These are phyloP conservation scores for Protula sp. DNA, from an alignment of 2,888 invertebrate genomes.

Conservation along the genomic window DNA sequence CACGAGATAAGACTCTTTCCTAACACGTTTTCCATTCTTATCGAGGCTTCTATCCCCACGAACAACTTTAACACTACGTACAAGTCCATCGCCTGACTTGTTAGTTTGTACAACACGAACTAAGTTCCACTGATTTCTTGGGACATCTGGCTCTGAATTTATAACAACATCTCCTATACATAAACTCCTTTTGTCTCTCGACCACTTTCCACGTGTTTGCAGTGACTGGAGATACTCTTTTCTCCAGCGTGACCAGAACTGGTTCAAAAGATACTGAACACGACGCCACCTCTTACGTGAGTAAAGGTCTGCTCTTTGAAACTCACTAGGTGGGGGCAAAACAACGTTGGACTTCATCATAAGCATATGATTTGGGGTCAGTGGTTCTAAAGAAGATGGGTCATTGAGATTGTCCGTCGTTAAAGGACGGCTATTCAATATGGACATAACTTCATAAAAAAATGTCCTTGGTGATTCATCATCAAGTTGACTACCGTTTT, in stretches of 20 bases:
- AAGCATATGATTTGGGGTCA: slow-evolving; percentile 13
- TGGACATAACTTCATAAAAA: slow-evolving; percentile 19
- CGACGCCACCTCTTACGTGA: slow-evolving; percentile 5
- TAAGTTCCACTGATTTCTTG: slow-evolving; percentile 3
- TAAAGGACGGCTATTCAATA: slow-evolving; percentile 22
- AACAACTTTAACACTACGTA: slow-evolving; percentile 11
- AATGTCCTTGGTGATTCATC: slow-evolving; percentile 19
- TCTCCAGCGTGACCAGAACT: slow-evolving; percentile 13
- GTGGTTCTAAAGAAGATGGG: background rate
- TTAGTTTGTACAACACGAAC: slow-evolving; percentile 7
- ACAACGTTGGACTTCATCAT: slow-evolving; percentile 8
- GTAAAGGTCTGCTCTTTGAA: slow-evolving; percentile 2
- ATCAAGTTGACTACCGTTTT: slow-evolving; percentile 10
- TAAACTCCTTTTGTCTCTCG: background rate
- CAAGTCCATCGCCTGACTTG: slow-evolving; percentile 5
- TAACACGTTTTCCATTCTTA: background rate
- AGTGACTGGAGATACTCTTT: slow-evolving; percentile 7
- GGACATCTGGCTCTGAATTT: slow-evolving; percentile 1
- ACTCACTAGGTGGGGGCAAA: slow-evolving; percentile 4
- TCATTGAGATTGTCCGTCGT: slow-evolving; percentile 13
- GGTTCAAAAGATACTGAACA: slow-evolving; percentile 10
- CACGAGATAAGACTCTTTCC: background rate
- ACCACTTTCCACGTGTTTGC: slow-evolving; percentile 12
- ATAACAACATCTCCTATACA: slow-evolving; percentile 9
- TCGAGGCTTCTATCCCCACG: background rate